Evolutionary conservation across 2,888 invertebrate genomes (phyloP).

Genomic region (Elysia crispata): DNA sequence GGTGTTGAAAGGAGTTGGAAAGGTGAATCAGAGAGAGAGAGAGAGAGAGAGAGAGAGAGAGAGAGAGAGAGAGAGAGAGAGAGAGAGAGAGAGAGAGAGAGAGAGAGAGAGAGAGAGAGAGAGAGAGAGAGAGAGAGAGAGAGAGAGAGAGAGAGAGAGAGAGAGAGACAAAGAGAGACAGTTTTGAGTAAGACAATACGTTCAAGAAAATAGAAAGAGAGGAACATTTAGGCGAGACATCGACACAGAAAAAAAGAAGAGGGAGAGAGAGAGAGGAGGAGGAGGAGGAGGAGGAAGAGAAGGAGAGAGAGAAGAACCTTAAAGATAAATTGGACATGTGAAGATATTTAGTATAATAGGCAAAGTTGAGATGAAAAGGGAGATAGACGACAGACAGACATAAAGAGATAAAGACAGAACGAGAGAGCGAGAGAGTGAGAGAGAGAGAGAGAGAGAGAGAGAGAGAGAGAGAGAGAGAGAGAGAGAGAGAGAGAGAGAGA

Average conservation of each 20-base stretch:
- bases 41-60: no score
- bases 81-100: conserved; percentile 14
- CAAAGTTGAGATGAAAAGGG: no score
- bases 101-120: conserved; percentile 15
- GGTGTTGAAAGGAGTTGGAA: background rate
- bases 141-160: background rate
- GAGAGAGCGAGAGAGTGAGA: no score
- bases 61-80: background rate
- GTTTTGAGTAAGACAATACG: background rate
- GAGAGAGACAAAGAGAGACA: background rate
- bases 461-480: no score
- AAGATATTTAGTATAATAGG: background rate
- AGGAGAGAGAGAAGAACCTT: background rate
- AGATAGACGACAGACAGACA: no score
- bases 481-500: no score
- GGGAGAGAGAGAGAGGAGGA: background rate
- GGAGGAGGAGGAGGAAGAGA: background rate
- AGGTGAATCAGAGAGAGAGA: background rate
- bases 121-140: background rate
- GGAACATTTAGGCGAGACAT: background rate
- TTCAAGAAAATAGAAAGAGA: conserved; percentile 2
- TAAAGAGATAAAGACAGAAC: no score
- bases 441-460: no score
- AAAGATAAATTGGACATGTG: background rate
- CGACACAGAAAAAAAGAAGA: background rate